Evolutionary conservation across 2,113 vertebrate genomes (phyloP).

Genomic region (Forbesichthys papilliferus): DNA sequence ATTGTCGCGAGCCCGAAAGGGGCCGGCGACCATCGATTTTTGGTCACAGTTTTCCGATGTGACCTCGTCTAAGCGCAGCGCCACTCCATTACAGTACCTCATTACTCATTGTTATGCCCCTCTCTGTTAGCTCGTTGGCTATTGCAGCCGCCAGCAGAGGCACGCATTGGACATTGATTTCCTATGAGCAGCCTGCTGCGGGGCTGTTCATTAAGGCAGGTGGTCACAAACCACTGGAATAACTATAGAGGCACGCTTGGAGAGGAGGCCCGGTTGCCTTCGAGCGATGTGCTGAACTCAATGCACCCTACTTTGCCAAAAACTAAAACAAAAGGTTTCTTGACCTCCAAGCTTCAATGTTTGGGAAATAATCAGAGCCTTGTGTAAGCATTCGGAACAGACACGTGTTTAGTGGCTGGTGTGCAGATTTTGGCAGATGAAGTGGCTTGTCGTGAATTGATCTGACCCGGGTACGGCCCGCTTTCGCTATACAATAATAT

Average conservation of each 20-base stretch:
- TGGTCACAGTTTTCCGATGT: conserved; percentile 26
- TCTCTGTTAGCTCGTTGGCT: conserved; percentile 51
- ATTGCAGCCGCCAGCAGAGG: conserved; percentile 58
- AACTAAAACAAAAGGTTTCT: background rate
- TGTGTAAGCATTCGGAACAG: background rate
- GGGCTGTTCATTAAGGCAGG: conserved; percentile 63
- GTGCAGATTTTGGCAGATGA: conserved; percentile 19
- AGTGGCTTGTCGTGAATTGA: background rate
- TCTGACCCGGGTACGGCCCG: background rate
- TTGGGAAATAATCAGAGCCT: background rate
- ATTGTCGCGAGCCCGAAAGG: background rate
- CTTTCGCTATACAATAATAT: too few relatives aligned
- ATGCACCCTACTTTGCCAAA: background rate
- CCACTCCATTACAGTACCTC: conserved; percentile 47
- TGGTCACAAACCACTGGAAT: conserved; percentile 57
- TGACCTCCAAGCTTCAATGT: background rate
- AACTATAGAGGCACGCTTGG: conserved; percentile 38
- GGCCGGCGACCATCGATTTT: conserved; percentile 19
- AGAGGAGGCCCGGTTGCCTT: conserved; percentile 14
- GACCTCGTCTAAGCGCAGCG: conserved; percentile 22
- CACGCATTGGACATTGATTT: conserved; percentile 72
- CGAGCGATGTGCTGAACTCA: conserved; percentile 8
- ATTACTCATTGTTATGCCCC: conserved; percentile 63
- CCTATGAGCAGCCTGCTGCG: conserved; percentile 63
- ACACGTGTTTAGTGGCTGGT: conserved; percentile 1